A percentile compares a stretch with the other conserved stretches of the same genome.
phyloP scores from a whole-genome alignment of 2,113 vertebrate genomes.

The Aphyosemion australe region DNA sequence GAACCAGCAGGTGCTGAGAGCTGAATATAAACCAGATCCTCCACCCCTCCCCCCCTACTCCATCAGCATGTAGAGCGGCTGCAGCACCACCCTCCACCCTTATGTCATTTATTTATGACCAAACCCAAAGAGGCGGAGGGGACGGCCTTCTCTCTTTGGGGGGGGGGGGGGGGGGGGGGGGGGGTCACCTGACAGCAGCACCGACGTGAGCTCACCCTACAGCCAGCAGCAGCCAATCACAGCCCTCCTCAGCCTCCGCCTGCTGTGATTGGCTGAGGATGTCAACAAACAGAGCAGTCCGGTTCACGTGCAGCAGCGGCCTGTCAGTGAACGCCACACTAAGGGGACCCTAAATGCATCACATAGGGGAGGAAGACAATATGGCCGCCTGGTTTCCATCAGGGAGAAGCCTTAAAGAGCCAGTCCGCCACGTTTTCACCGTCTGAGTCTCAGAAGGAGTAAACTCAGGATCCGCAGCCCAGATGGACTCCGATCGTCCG shows the following conservation, averaged over 20 bases:
- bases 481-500: too few relatives aligned
- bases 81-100: neutral
- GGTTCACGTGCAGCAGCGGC: constrained; percentile 19
- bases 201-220: constrained; percentile 42
- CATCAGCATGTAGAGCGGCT: constrained; percentile 31
- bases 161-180: neutral
- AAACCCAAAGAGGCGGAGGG: constrained; percentile 1
- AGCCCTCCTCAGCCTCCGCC: constrained; percentile 13
- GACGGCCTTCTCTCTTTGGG: neutral
- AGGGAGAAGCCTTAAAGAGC: constrained; percentile 17
- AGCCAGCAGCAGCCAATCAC: constrained; percentile 40
- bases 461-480: neutral
- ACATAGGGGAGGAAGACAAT: neutral
- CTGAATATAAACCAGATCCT: constrained; percentile 48
- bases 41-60: constrained; percentile 31
- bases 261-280: constrained; percentile 24
- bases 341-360: neutral
- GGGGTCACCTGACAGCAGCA: constrained; percentile 10
- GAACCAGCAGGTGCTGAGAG: constrained; percentile 33
- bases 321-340: constrained; percentile 21
- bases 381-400: neutral
- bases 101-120: constrained; percentile 36
- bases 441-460: neutral
- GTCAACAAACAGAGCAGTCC: constrained; percentile 1
- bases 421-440: neutral